phyloP scores from a whole-genome alignment of 2,113 vertebrate genomes.

The Clarias batrachus region DNA sequence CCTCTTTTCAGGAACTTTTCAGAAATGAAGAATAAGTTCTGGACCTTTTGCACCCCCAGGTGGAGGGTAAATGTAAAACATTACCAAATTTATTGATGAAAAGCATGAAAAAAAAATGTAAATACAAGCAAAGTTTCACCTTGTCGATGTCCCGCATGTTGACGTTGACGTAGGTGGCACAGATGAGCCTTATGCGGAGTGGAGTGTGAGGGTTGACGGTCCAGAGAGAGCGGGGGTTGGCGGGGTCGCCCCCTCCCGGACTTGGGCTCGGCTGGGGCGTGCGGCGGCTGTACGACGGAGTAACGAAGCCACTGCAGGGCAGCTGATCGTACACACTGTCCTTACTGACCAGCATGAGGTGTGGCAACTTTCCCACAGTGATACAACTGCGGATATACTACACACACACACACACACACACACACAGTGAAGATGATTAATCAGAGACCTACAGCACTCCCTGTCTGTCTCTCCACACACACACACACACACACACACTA shows the following conservation, averaged over 20 bases:
- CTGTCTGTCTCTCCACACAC: not conserved
- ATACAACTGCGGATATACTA: constrained; percentile 78
- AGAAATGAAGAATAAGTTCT: too few relatives aligned
- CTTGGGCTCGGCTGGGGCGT: constrained; percentile 76
- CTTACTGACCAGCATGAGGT: constrained; percentile 79
- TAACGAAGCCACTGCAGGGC: constrained; percentile 72
- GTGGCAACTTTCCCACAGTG: constrained; percentile 73
- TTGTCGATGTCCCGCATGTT: constrained; percentile 81
- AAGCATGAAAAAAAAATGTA: not conserved
- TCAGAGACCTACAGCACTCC: not conserved
- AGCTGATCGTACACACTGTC: constrained; percentile 78
- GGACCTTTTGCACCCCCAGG: too few relatives aligned
- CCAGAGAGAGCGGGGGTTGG: constrained; percentile 71
- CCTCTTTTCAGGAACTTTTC: too few relatives aligned
- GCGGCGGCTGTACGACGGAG: constrained; percentile 77
- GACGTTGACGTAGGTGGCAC: constrained; percentile 80
- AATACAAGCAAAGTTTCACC: constrained; percentile 51
- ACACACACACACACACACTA: not conserved
- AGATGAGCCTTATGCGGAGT: constrained; percentile 73
- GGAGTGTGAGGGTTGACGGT: constrained; percentile 74
- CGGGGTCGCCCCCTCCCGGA: constrained; percentile 64
- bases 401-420: constrained; percentile 4
- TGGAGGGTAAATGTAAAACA: not conserved
- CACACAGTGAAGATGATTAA: not conserved
- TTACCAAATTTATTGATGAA: not conserved